Base-by-base conservation (phyloP, 2,888 invertebrate species). In the Drosophila monieri region DNA sequence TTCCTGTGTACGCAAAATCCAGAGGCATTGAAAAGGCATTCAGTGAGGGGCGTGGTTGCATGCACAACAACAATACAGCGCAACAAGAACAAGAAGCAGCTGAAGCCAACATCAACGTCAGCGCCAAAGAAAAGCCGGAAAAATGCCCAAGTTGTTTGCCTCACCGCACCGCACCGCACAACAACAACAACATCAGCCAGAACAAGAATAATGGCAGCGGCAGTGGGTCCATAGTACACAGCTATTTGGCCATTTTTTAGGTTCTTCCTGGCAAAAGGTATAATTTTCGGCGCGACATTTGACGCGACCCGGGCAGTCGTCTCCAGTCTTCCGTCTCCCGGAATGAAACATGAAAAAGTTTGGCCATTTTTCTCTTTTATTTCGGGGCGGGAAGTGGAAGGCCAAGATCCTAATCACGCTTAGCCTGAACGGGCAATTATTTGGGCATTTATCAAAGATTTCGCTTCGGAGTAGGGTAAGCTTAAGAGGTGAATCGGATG, bases 281-380 rank as follows among this genome's bases (percentile, higher is more conserved):
- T 89, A 89, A 89, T 90, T 90, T 90, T 85, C 87, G 89, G 88
- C 89, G 89, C 89, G 89, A 88, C 89, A 88, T 78, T 84, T 89
- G 90, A 85, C 89, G 90, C 89, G 89, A 81, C 90, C 77, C 65
- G 49, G n/a, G 54, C 55, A 69, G 52, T 6, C n/a, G 9, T 37
- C 15, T 23, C 35, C 35, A 25, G 25, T 25, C 25, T 25, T 6
- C 25, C 25, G 27, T 35, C 44, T 15, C 66, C 39, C 25, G 52
- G 37, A 65, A 46, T 51, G 37, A 64, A 64, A 52, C 66, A 21
- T 46, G 46, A 66, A 65, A 46, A 65, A 66, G 44, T 65, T 65
- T 39, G 23, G 23, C 66, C 52, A 51, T 44, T 44, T 27, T 44
- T 37, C 21, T 9, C 35, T 25, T 25, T 15, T 46, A 35, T 35